These are phyloP conservation scores for Telmatherina bonti DNA, from an alignment of 2,797 vertebrate genomes.

Conservation along the genomic window DNA sequence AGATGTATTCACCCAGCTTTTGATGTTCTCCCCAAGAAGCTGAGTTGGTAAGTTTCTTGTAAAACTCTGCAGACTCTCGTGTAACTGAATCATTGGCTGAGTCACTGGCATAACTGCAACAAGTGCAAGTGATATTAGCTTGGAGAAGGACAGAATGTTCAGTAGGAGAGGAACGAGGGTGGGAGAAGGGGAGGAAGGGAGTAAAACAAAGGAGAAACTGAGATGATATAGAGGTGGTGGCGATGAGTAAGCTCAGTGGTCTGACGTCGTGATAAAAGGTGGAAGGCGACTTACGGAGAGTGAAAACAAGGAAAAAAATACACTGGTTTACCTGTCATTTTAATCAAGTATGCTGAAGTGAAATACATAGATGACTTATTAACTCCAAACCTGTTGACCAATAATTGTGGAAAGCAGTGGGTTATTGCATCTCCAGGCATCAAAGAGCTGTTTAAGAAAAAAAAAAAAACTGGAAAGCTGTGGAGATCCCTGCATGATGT, in stretches of 20 bases:
- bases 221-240: not conserved
- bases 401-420: conserved; percentile 2
- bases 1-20: conserved; percentile 30
- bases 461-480: conserved; percentile 3
- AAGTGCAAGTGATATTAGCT: conserved; percentile 39
- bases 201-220: not conserved
- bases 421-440: conserved; percentile 4
- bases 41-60: conserved; percentile 65
- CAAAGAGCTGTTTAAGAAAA: not conserved
- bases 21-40: conserved; percentile 55
- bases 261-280: not conserved
- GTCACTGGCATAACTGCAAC: conserved; percentile 41
- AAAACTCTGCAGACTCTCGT: conserved; percentile 49
- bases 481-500: conserved; percentile 9
- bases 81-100: conserved; percentile 46
- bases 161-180: not conserved
- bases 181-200: not conserved
- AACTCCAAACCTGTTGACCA: not conserved
- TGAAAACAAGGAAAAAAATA: not conserved
- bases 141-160: conserved; percentile 29
- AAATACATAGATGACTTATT: not conserved
- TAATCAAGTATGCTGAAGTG: not conserved
- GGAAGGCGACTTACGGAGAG: not conserved
- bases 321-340: not conserved
- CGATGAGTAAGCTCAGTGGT: not conserved